A percentile compares a stretch with the other conserved stretches of the same genome.
These are phyloP conservation scores for Augochlorella aurata DNA, from an alignment of 2,888 invertebrate genomes.

Conservation along the genomic window DNA sequence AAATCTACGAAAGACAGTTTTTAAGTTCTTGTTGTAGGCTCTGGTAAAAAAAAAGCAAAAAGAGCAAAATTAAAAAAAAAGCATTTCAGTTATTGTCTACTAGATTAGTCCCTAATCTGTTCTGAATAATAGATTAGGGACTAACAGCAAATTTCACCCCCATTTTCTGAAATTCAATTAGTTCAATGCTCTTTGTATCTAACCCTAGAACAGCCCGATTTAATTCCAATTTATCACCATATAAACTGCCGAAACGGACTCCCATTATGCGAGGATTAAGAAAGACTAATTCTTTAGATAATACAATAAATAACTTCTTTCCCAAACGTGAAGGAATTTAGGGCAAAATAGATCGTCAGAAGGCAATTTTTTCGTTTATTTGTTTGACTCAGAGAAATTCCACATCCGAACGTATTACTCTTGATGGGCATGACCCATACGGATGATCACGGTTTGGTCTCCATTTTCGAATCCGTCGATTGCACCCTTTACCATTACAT, in stretches of 20 bases:
- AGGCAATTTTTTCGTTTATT: background rate
- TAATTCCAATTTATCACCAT: too few relatives aligned
- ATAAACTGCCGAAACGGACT: too few relatives aligned
- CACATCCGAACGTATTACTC: conserved; percentile 74
- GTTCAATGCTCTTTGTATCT: background rate
- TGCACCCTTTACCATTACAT: conserved; percentile 76
- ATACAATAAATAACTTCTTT: background rate
- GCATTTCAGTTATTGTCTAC: too few relatives aligned
- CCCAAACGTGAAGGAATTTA: background rate
- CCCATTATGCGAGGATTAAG: background rate
- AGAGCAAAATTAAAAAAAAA: too few relatives aligned
- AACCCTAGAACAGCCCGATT: background rate
- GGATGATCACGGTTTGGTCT: conserved; percentile 71
- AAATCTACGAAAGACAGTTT: too few relatives aligned
- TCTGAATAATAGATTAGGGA: too few relatives aligned
- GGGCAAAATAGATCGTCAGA: background rate
- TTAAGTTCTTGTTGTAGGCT: too few relatives aligned
- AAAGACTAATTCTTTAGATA: background rate
- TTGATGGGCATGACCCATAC: conserved; percentile 75
- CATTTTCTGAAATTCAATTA: background rate
- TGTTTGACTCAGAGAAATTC: conserved; percentile 70
- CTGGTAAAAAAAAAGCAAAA: too few relatives aligned
- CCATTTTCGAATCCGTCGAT: conserved; percentile 75
- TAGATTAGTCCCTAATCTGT: too few relatives aligned
- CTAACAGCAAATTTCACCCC: too few relatives aligned